Base-by-base conservation (phyloP, 2,888 invertebrate species). In the Athrips mouffetella region DNA sequence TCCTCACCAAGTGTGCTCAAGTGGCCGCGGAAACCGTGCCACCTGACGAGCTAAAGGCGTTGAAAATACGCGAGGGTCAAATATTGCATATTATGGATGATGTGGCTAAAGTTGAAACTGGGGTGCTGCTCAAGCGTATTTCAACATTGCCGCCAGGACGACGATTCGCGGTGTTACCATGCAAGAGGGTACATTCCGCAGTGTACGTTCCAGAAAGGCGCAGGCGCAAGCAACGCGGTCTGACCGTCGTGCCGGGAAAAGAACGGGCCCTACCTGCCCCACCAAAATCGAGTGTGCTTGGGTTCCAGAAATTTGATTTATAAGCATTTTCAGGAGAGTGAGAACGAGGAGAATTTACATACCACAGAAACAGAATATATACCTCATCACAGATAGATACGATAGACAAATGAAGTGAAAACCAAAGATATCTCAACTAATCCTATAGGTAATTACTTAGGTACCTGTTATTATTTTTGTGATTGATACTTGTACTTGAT, bases 41-140 rank as follows among this genome's bases (percentile, higher is more conserved):
- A 10, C 63, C 76, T 0, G 87, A 87, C 44, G 86, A 87, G 45
- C 76, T 80, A 3, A 87, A 85, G 53, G 80, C 76, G 0, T 74
- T 82, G 50, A 57, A 72, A 20, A 73, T 76, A 52, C 76, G 84
- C 3, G 81, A 85, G 58, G 70, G 62, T 29, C 77, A 80, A 62
- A 79, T 82, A 45, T 51, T 78, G 30, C 58, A 53, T 10, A 77
- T 80, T n/a, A 77, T 81, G 80, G 76, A 80, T 35, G 79, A 72
- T 7, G 62, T 57, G 8, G 70, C 75, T 56, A 71, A 69, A 8
- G 68, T 80, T 30, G 84, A 82, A 46, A 75, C 79, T 7, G 62
- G 68, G 55, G 83, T 86, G 27, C 51, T 85, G 51, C 86, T 84
- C 57, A 86, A 87, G 60, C 73, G 82, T 29, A 84, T 85, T 74